Evolutionary conservation across 2,113 vertebrate species (phyloP), one percentile per base, ranked within the genome.

Genomic region (Phrynosoma platyrhinos): DNA sequence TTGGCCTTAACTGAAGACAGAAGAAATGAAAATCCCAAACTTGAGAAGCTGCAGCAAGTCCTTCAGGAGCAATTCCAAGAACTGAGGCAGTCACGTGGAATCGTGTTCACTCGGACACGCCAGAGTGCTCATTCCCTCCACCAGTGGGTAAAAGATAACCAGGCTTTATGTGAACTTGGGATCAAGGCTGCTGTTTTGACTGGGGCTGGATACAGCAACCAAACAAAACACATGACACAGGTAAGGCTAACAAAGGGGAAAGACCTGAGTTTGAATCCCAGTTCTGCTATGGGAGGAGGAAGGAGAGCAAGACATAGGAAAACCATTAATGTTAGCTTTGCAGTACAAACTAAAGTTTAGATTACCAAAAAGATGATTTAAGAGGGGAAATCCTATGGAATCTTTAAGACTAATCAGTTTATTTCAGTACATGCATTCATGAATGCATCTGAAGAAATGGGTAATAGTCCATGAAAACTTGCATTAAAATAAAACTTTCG

Each of bases 31-130:
- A 99, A 99, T 93, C 98, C 98, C 0, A 98, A 97, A 89, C 95
- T 99, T 95, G 90, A 9, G 7, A 92, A 92, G 85, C 95, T 99
- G 81, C 94, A 98, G 92, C 47, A 64, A 52, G 97, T 97, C 86
- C 96, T 99, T 81, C 89, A 68, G 53, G 25, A 96, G 16, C 97
- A 98, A 71, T 99, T 99, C 76, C 23, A 83, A 74, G 74, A 82
- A 0, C 9, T 1, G 0, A 79, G 30, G 0, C 0, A 30, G 0
- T 97, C 97, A 2, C 97, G 94, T 0, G 98, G 94, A 40, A 98
- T 99, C 0, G 47, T 99, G 83, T 99, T 99, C 93, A 96, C 96
- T 74, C 96, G 92, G 85, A 99, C 98, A 0, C 97, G 98, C 0
- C 96, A 97, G 94, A 98, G 98, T 0, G 95, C 97, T 0, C 92